Percentiles rank a stretch among this genome's conserved stretches.
These are phyloP conservation scores for Brachionus rotundiformis DNA, from an alignment of 1,140 invertebrate genomes.

Conservation along the genomic window DNA sequence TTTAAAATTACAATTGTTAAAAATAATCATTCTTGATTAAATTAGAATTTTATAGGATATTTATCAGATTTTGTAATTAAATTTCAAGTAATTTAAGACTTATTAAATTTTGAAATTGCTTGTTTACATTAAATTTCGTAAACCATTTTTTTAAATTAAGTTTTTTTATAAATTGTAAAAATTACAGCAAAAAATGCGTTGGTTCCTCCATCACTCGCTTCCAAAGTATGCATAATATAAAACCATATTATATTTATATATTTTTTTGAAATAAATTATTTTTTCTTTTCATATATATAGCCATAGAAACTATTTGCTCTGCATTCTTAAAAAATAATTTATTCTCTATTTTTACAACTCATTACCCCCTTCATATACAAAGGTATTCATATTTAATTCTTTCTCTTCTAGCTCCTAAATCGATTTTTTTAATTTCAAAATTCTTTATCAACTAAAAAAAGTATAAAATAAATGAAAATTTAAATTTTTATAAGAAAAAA, in stretches of 20 bases:
- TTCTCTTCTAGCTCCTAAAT: neutral
- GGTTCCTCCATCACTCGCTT: neutral
- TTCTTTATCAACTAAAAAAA: neutral
- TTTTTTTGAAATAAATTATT: too few species aligned
- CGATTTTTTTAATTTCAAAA: neutral
- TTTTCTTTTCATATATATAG: too few species aligned
- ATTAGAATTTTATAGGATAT: neutral
- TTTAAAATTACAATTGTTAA: too few species aligned
- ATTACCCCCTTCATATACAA: neutral
- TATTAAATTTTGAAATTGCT: neutral
- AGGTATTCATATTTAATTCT: neutral
- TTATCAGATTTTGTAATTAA: neutral
- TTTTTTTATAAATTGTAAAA: too few species aligned
- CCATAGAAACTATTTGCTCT: neutral
- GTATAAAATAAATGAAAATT: neutral
- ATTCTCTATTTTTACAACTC: neutral
- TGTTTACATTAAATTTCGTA: constrained; percentile 7
- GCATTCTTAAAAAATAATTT: neutral
- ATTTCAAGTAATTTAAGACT: neutral
- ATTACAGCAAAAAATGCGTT: too few species aligned
- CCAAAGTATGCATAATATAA: neutral
- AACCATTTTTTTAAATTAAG: too few species aligned
- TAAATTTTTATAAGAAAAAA: neutral
- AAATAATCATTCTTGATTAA: too few species aligned
- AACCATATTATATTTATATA: too few species aligned